These are phyloP conservation scores for Popillia japonica DNA, from an alignment of 1,140 invertebrate species.

Conservation along the genomic window DNA sequence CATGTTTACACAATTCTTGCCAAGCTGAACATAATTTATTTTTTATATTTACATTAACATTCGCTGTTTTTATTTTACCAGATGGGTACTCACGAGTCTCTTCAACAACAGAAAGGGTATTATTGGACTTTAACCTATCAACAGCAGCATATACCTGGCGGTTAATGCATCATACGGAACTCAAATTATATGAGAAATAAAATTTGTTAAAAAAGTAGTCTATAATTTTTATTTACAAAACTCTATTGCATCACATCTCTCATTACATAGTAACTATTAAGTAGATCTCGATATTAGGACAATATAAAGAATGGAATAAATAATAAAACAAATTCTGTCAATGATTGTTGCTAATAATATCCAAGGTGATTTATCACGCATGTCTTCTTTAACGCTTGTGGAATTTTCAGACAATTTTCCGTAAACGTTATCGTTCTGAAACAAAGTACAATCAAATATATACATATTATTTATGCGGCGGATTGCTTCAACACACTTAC, in stretches of 20 bases:
- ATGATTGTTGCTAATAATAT: slow-evolving; percentile 51
- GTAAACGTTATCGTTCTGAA: slow-evolving; percentile 43
- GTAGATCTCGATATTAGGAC: neutral
- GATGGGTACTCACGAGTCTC: slow-evolving; percentile 69
- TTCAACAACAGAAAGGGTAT: slow-evolving; percentile 69
- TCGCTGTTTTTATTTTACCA: slow-evolving; percentile 60
- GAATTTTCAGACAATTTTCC: slow-evolving; percentile 47
- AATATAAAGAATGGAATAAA: slow-evolving; percentile 41
- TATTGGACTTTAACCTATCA: slow-evolving; percentile 77
- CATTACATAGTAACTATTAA: too few species aligned
- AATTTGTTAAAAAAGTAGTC: too few species aligned
- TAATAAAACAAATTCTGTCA: slow-evolving; percentile 53
- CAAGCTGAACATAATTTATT: too few species aligned
- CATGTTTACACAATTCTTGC: too few species aligned
- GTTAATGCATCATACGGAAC: slow-evolving; percentile 20
- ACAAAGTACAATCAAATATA: slow-evolving; percentile 38
- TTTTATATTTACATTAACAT: too few species aligned
- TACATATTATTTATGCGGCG: neutral
- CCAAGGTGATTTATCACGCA: slow-evolving; percentile 50
- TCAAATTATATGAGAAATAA: too few species aligned
- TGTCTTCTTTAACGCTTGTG: slow-evolving; percentile 44
- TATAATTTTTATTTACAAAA: too few species aligned
- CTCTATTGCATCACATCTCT: too few species aligned
- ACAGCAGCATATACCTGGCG: slow-evolving; percentile 59
- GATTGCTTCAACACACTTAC: slow-evolving; percentile 45